phyloP scores from a whole-genome alignment of 2,797 vertebrate genomes.

The Echeneis naucrates region DNA sequence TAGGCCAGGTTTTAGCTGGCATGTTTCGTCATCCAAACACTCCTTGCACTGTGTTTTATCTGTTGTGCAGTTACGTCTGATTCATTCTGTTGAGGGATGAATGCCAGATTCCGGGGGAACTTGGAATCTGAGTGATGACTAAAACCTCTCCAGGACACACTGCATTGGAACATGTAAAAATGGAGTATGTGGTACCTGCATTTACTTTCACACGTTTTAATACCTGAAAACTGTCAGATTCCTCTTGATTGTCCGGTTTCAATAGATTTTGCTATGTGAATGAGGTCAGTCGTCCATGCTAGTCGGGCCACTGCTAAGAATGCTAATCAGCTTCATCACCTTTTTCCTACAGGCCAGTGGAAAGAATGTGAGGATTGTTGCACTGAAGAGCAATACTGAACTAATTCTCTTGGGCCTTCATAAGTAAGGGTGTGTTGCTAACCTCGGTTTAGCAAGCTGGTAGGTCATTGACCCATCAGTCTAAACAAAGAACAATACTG shows the following conservation, averaged over 20 bases:
- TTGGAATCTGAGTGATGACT: no score
- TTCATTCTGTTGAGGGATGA: background rate
- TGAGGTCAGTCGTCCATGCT: slow-evolving; percentile 10
- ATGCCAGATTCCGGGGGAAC: no score
- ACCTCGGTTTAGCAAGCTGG: slow-evolving; percentile 16
- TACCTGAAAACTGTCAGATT: background rate
- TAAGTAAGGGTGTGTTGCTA: slow-evolving; percentile 17
- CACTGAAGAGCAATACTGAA: slow-evolving; percentile 36
- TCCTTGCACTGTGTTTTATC: no score
- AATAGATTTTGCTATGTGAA: slow-evolving; percentile 9
- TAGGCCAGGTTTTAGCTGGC: background rate
- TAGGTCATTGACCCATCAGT: slow-evolving; percentile 30
- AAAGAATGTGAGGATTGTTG: slow-evolving; percentile 74
- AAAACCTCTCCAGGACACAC: background rate
- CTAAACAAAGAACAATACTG: slow-evolving; percentile 25
- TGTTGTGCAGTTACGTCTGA: background rate
- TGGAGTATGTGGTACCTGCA: background rate
- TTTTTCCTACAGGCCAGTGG: slow-evolving; percentile 57
- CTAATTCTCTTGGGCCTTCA: slow-evolving; percentile 32
- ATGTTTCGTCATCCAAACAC: no score
- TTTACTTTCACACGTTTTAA: background rate
- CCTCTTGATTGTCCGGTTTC: background rate
- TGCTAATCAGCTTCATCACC: slow-evolving; percentile 55
- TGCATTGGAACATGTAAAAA: background rate
- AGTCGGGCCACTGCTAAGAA: slow-evolving; percentile 21